Percentiles rank a stretch among this genome's conserved stretches.
These are phyloP conservation scores for Clarias platycephalus DNA, from an alignment of 2,797 vertebrate genomes.

Conservation along the genomic window DNA sequence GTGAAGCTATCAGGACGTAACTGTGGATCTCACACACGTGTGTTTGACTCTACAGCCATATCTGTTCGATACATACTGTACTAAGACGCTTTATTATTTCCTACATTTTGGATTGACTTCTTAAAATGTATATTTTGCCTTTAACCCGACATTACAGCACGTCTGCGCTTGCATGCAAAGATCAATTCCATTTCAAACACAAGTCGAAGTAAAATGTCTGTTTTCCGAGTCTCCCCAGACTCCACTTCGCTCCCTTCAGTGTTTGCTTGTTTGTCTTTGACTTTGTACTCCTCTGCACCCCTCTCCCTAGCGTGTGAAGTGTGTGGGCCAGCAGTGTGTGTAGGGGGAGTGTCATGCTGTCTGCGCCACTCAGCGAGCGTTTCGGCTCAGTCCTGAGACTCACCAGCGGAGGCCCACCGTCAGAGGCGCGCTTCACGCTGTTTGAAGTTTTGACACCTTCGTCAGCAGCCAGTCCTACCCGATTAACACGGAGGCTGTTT, in stretches of 20 bases:
- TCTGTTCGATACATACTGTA: background rate
- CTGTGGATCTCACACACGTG: background rate
- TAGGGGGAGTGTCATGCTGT: slow-evolving; percentile 70
- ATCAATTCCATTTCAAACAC: background rate
- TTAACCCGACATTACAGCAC: background rate
- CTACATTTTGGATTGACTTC: background rate
- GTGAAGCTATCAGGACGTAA: background rate
- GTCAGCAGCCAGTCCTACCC: slow-evolving; percentile 71
- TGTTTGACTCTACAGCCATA: background rate
- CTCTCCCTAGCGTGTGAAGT: slow-evolving; percentile 27
- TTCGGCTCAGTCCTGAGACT: slow-evolving; percentile 20
- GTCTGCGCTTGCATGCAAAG: too few relatives aligned
- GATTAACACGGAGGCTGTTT: slow-evolving; percentile 70
- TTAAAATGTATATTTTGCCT: background rate
- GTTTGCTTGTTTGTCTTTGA: slow-evolving; percentile 22
- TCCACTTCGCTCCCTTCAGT: background rate
- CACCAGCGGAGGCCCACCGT: slow-evolving; percentile 18
- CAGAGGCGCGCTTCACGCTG: slow-evolving; percentile 57
- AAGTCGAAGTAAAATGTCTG: background rate
- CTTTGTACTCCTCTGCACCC: slow-evolving; percentile 31
- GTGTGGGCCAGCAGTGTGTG: slow-evolving; percentile 47
- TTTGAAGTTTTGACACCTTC: slow-evolving; percentile 76
- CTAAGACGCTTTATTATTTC: background rate
- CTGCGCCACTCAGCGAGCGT: slow-evolving; percentile 60
- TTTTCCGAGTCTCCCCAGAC: background rate